phyloP scores from a whole-genome alignment of 2,888 invertebrate species.

The Hemicrepidius hirtus region DNA sequence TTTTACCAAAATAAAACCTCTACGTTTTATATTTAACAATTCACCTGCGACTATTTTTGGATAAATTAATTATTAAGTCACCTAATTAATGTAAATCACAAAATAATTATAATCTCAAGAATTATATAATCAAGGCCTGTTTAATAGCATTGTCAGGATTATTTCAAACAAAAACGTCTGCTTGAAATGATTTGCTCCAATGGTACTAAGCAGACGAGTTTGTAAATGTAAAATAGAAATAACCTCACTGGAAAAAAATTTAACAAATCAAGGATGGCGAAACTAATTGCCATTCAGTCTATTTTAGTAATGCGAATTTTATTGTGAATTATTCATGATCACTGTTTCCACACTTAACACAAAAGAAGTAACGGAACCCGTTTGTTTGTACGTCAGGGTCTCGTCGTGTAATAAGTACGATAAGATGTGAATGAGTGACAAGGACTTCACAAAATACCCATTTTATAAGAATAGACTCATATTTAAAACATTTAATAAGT shows the following conservation, averaged over 20 bases:
- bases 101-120: too few relatives aligned
- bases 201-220: background rate
- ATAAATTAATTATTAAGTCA: too few relatives aligned
- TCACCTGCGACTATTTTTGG: too few relatives aligned
- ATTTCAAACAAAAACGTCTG: too few relatives aligned
- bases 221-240: constrained; percentile 3
- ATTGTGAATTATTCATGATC: constrained; percentile 39
- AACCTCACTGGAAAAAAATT: constrained; percentile 1
- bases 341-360: constrained; percentile 27
- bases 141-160: too few relatives aligned
- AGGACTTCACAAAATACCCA: constrained; percentile 23
- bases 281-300: constrained; percentile 29
- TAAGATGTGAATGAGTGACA: constrained; percentile 36
- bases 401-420: constrained; percentile 24
- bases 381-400: constrained; percentile 21
- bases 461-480: constrained; percentile 15
- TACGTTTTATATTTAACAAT: too few relatives aligned
- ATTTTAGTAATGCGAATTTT: constrained; percentile 29
- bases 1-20: background rate
- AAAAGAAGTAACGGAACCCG: constrained; percentile 35
- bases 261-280: constrained; percentile 26
- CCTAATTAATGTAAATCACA: too few relatives aligned
- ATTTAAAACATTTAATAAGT: background rate
- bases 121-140: too few relatives aligned
- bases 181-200: too few relatives aligned